A percentile compares a stretch with the other conserved stretches of the same genome.
phyloP scores from a whole-genome alignment of 1,140 invertebrate species.

The Brachionus plicatilis region DNA sequence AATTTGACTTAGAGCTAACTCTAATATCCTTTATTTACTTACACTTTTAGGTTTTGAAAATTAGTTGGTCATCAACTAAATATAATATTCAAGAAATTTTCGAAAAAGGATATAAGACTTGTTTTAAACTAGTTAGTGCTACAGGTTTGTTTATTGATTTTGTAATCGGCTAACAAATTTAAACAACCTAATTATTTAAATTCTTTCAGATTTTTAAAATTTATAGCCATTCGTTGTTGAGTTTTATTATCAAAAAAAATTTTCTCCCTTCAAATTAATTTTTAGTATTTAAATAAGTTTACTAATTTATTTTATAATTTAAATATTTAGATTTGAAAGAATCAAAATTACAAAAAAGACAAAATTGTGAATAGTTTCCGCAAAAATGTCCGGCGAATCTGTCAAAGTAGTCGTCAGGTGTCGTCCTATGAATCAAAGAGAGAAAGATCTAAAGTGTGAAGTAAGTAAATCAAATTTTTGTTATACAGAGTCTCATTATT shows the following conservation, averaged over 20 bases:
- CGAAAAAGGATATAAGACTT: neutral
- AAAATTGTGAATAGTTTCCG: neutral
- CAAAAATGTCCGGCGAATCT: constrained; percentile 60
- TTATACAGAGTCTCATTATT: too few species aligned
- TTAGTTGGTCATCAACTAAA: neutral
- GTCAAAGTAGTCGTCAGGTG: constrained; percentile 86
- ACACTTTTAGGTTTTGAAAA: neutral
- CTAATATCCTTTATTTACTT: neutral
- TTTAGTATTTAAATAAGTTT: neutral
- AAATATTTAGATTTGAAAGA: neutral
- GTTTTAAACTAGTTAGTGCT: neutral
- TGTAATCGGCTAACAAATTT: neutral
- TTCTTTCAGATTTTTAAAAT: neutral
- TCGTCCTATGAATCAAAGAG: constrained; percentile 76
- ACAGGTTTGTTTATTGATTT: neutral
- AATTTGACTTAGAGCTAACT: neutral
- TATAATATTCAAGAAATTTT: neutral
- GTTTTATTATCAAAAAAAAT: neutral
- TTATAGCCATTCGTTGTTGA: neutral
- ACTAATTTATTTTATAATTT: neutral
- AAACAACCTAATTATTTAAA: neutral
- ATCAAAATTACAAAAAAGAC: neutral
- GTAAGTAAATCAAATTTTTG: constrained; percentile 52
- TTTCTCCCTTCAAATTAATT: neutral
- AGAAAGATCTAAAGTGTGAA: constrained; percentile 67